These are phyloP conservation scores for Gadopsis bispinosus DNA, from an alignment of 2,797 vertebrate species.

Conservation along the genomic window DNA sequence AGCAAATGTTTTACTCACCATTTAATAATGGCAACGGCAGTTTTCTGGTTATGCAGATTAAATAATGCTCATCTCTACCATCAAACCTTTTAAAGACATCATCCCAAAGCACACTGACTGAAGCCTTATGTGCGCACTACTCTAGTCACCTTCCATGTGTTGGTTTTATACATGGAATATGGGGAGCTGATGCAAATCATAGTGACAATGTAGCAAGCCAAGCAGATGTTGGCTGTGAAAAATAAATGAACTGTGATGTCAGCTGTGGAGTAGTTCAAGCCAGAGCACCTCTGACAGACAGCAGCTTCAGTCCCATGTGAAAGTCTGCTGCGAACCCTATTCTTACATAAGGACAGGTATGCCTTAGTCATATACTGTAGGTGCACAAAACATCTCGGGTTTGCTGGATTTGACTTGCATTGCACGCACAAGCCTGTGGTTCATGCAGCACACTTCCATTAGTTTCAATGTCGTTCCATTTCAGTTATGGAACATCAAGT, in stretches of 20 bases:
- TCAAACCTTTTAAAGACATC: conserved; percentile 45
- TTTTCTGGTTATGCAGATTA: conserved; percentile 9
- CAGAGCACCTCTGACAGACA: conserved; percentile 76
- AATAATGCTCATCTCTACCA: conserved; percentile 21
- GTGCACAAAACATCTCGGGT: conserved; percentile 34
- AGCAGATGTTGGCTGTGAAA: conserved; percentile 87
- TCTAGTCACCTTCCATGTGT: conserved; percentile 72
- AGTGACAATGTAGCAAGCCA: conserved; percentile 83
- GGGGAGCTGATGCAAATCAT: conserved; percentile 75
- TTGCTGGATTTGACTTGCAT: conserved; percentile 36
- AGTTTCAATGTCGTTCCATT: conserved; percentile 52
- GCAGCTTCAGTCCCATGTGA: conserved; percentile 53
- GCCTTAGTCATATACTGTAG: conserved; percentile 26
- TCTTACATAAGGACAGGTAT: conserved; percentile 57
- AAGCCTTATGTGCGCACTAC: conserved; percentile 47
- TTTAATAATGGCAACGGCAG: conserved; percentile 4
- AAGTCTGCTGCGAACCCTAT: conserved; percentile 29
- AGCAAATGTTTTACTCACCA: conserved; percentile 14
- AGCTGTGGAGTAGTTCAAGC: conserved; percentile 76
- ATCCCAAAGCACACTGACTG: conserved; percentile 31
- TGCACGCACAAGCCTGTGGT: conserved; percentile 32
- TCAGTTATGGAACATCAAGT: conserved; percentile 54
- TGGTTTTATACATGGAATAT: conserved; percentile 73
- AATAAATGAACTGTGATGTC: conserved; percentile 85
- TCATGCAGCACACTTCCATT: conserved; percentile 46